Evolutionary conservation across 2,888 invertebrate genomes (phyloP), one percentile per base, ranked within the genome.

Genomic region (Argyra leucocephala): DNA sequence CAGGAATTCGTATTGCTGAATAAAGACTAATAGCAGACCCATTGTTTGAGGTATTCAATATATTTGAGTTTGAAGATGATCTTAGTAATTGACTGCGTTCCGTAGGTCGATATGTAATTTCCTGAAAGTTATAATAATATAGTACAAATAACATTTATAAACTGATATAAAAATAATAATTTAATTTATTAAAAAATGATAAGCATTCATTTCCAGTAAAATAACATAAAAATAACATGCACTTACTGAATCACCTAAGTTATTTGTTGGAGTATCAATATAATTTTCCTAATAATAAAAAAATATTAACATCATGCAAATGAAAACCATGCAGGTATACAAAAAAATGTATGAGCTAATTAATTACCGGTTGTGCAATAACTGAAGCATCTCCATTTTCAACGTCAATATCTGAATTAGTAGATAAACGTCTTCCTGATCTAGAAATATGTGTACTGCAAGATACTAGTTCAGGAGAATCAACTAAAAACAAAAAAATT

Each of bases 401-500:
- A 9, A 83, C 79, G 61, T 85, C 84, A 1, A 81, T 81, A 69
- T 83, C 83, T 1, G 67, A 67, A n/a, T 68, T 60, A 68, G 70
- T 72, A 5, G 71, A 67, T 12, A 64, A 21, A 24, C 69, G 72
- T 37, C 75, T 70, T 61, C 73, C 73, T 31, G 65, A 62, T 9
- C 66, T 22, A 0, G 65, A 66, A 9, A 65, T 67, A 62, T 74
- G 69, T 18, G 71, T 69, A 61, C 74, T 70, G 63, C 74, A 75
- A 0, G 90, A 90, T 62, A 93, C 90, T 71, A 87, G 86, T 64
- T 83, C 80, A 0, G 96, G 96, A 73, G 88, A 88, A n/a, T 93
- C 89, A 1, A 90, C 88, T 37, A 96, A 81, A 74, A 95, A 90
- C 67, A 96, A 80, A 78, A 93, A 95, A 63, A 93, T 83, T 0